Base-by-base conservation (phyloP, 2,888 invertebrate species). In the Ophion costatus region DNA sequence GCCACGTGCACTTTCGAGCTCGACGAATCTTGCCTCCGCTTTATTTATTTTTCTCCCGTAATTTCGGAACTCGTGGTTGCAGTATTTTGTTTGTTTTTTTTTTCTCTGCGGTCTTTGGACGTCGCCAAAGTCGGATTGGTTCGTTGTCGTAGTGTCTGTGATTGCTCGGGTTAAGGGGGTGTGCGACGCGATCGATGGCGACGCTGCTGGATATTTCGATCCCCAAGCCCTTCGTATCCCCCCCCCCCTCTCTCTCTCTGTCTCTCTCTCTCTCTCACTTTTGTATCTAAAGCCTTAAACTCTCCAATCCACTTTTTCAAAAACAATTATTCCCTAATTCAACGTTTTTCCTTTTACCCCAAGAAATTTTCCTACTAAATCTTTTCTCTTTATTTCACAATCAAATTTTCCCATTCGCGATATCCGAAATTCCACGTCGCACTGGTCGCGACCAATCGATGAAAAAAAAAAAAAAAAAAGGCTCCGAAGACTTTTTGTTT, bases 271-370 rank as follows among this genome's bases (percentile, higher is more conserved):
- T 38, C 76, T 76, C n/a, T 75, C 77, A 42, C 70, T 80, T 73
- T 77, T 80, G 51, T 83, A 80, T 64, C 83, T 85, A 83, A 85
- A 82, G 66, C 82, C 76, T 79, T 84, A 84, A 85, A 85, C 83
- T 85, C 85, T 83, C 77, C 67, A 80, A 85, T 77, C 80, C 63
- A 61, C 80, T 76, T 80, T 78, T 70, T 61, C 80, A 80, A 85
- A 85, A 80, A 83, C 83, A 83, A 80, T 85, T 85, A 74, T 74
- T 38, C 56, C 56, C 85, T 83, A 80, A 83, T 77, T 76, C 80
- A 80, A 80, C 80, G 71, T 61, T 77, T 73, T 64, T 51, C 4
- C 3, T 4, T 51, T 77, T 73, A 64, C 75, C 67, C 67, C 79
- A 56, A 67, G 56, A 73, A 83, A 85, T 80, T 81, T 82, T 56